These are phyloP conservation scores for Xestia ashworthii DNA, from an alignment of 2,888 invertebrate genomes.

Conservation along the genomic window DNA sequence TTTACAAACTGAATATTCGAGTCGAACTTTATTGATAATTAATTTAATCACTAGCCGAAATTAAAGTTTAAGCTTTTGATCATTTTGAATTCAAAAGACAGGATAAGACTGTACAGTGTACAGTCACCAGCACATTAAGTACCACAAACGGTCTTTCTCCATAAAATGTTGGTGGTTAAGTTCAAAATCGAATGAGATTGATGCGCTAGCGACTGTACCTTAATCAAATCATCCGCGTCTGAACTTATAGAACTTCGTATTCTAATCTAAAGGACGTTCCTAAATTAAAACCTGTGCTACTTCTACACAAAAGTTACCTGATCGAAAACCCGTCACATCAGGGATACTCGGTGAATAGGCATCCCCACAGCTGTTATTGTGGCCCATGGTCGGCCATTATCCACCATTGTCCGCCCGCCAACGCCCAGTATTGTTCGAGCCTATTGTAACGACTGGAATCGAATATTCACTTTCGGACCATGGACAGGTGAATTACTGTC, in stretches of 20 bases:
- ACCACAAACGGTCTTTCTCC: no score
- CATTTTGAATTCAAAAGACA: neutral
- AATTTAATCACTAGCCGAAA: neutral
- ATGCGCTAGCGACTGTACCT: no score
- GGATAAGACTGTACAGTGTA: no score
- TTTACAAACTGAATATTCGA: neutral
- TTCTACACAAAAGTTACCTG: constrained; percentile 8
- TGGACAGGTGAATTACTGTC: constrained; percentile 37
- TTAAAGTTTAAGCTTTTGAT: neutral
- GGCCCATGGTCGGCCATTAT: constrained; percentile 38
- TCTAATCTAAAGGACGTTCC: neutral
- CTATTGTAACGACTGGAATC: constrained; percentile 62
- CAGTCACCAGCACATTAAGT: no score
- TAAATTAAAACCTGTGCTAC: neutral
- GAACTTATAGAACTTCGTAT: neutral
- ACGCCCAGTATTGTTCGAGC: constrained; percentile 58
- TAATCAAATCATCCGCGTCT: neutral
- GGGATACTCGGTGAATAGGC: constrained; percentile 38
- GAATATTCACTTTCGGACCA: constrained; percentile 48
- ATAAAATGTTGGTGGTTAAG: no score
- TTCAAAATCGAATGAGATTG: no score
- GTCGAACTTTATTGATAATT: neutral
- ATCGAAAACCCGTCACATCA: constrained; percentile 12
- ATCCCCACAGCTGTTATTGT: constrained; percentile 43
- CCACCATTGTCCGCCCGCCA: constrained; percentile 56